phyloP scores from a whole-genome alignment of 2,888 invertebrate genomes.

The Cheilosia urbana region DNA sequence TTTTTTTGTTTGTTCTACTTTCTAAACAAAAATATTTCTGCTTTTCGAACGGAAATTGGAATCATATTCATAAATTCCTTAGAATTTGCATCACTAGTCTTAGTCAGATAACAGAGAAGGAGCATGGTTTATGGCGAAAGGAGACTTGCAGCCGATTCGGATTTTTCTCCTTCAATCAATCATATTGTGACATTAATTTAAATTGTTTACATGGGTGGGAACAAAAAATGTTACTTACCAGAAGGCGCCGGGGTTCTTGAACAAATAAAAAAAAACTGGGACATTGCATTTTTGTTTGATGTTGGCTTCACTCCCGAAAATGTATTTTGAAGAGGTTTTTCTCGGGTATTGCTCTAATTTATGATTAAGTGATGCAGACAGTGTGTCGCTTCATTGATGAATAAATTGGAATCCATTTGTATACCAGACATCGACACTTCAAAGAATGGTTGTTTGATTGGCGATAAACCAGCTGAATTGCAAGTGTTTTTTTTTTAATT shows the following conservation, averaged over 20 bases:
- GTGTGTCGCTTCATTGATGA: constrained; percentile 27
- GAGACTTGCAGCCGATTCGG: neutral
- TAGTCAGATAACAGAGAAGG: neutral
- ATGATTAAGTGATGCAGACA: constrained; percentile 37
- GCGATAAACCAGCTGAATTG: neutral
- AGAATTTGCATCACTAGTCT: constrained; percentile 9
- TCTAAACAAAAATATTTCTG: neutral
- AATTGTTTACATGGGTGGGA: neutral
- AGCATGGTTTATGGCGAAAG: neutral
- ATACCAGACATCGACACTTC: neutral
- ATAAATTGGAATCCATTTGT: constrained; percentile 30
- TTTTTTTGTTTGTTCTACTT: neutral
- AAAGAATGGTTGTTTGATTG: neutral
- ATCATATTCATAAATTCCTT: constrained; percentile 9
- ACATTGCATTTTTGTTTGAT: neutral
- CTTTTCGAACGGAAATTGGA: constrained; percentile 17
- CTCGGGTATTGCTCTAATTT: neutral
- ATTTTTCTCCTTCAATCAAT: neutral
- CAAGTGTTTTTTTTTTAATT: neutral
- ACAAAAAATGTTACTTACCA: neutral
- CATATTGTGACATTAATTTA: constrained; percentile 4
- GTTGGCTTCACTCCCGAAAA: neutral
- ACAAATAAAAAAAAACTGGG: neutral
- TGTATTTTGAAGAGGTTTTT: neutral
- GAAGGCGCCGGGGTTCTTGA: neutral